Evolutionary conservation across 2,888 invertebrate species (phyloP).

Genomic region (Tenthredo livida): DNA sequence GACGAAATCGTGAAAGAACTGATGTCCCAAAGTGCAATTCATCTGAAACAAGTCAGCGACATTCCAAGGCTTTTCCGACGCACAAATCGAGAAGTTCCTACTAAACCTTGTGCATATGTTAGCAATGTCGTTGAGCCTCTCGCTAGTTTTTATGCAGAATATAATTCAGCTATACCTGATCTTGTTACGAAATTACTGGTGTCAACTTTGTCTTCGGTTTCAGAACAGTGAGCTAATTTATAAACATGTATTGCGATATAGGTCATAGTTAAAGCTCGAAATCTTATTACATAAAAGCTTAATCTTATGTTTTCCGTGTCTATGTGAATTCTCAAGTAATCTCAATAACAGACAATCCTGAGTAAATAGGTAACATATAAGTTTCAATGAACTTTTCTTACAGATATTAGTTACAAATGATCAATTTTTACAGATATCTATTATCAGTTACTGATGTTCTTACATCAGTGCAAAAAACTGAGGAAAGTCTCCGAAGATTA

Average conservation of each 20-base stretch:
- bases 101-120: conserved; percentile 90
- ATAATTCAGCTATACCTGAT: conserved; percentile 75
- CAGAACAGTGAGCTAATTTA: conserved; percentile 78
- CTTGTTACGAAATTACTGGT: conserved; percentile 76
- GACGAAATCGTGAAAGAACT: conserved; percentile 76
- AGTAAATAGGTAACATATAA: background rate
- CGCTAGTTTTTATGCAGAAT: conserved; percentile 81
- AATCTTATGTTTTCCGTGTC: background rate
- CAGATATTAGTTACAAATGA: conserved; percentile 67
- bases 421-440: conserved; percentile 80
- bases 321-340: conserved; percentile 29
- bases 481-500: conserved; percentile 94
- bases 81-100: conserved; percentile 93
- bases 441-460: conserved; percentile 92
- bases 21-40: conserved; percentile 79
- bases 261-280: background rate
- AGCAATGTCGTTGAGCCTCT: conserved; percentile 83
- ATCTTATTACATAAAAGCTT: background rate
- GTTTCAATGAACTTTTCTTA: conserved; percentile 27
- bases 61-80: conserved; percentile 95
- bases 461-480: conserved; percentile 96
- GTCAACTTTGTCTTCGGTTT: conserved; percentile 77
- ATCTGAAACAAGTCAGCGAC: conserved; percentile 92
- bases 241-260: conserved; percentile 9
- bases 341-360: background rate